Evolutionary conservation across 2,113 vertebrate genomes (phyloP).

Genomic region (Tachuris rubrigastra): DNA sequence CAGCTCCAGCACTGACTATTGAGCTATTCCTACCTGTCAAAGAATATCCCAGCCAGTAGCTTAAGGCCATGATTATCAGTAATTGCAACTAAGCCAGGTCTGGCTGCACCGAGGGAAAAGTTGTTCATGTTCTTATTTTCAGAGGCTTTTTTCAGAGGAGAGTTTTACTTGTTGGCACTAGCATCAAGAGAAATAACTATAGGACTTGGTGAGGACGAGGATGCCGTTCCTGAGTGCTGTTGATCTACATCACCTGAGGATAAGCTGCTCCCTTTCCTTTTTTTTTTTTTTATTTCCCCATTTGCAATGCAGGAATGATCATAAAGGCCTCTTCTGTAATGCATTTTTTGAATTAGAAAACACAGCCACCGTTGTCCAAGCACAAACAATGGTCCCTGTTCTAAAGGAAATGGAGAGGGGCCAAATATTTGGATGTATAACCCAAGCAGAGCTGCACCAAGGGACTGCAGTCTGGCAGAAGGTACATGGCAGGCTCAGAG

Average conservation of each 20-base stretch:
- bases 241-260: neutral
- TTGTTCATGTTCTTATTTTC: neutral
- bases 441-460: neutral
- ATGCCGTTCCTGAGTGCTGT: neutral
- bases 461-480: neutral
- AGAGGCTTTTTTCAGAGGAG: neutral
- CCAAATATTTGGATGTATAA: constrained; percentile 3
- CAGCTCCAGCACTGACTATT: neutral
- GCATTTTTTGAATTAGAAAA: neutral
- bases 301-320: neutral
- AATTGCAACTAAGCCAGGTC: neutral
- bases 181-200: neutral
- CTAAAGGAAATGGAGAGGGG: neutral
- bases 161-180: neutral
- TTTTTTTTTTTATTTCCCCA: neutral
- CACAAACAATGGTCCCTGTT: constrained; percentile 24
- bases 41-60: neutral
- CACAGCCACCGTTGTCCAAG: constrained; percentile 21
- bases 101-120: neutral
- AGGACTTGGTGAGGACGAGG: neutral
- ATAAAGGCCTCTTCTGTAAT: neutral
- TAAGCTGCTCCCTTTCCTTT: neutral
- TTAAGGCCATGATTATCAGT: neutral
- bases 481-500: neutral
- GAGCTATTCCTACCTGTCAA: neutral